These are phyloP conservation scores for Drosophila mayaguana DNA, from an alignment of 2,888 invertebrate species.

Conservation along the genomic window DNA sequence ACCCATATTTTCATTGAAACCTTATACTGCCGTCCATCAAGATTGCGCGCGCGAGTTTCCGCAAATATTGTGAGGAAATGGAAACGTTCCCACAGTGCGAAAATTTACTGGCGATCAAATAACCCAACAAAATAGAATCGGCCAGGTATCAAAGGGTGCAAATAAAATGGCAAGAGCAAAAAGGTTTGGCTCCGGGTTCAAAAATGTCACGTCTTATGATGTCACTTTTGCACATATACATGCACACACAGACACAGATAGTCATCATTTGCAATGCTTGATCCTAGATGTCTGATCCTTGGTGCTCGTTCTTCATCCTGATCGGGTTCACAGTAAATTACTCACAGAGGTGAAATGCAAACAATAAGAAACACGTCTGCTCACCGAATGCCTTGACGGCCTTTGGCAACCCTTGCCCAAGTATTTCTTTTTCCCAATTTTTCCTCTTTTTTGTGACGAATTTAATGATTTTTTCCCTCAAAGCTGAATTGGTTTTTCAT, in stretches of 20 bases:
- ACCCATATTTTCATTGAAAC: slow-evolving; percentile 52
- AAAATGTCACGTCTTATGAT: slow-evolving; percentile 83
- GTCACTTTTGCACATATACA: slow-evolving; percentile 69
- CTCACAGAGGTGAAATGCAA: slow-evolving; percentile 82
- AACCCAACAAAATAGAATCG: slow-evolving; percentile 53
- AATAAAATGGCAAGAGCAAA: slow-evolving; percentile 59
- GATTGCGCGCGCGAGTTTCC: slow-evolving; percentile 50
- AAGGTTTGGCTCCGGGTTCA: slow-evolving; percentile 58
- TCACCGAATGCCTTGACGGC: slow-evolving; percentile 34
- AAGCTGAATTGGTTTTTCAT: slow-evolving; percentile 76
- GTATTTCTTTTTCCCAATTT: slow-evolving; percentile 45
- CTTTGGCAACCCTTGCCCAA: slow-evolving; percentile 73
- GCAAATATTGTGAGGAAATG: slow-evolving; percentile 46
- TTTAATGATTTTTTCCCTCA: slow-evolving; percentile 78
- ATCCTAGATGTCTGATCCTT: slow-evolving; percentile 31
- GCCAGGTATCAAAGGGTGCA: slow-evolving; percentile 82
- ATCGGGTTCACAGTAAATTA: slow-evolving; percentile 83
- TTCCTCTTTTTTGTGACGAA: slow-evolving; percentile 68
- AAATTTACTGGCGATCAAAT: slow-evolving; percentile 83
- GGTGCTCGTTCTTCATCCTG: slow-evolving; percentile 29
- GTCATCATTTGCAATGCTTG: slow-evolving; percentile 43
- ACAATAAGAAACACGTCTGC: slow-evolving; percentile 65
- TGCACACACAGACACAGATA: slow-evolving; percentile 41
- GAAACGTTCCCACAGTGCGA: slow-evolving; percentile 75
- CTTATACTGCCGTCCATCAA: slow-evolving; percentile 69